Conservation (phyloP, 2,797 vertebrate species). For the Eidolon dupreanum region DNA sequence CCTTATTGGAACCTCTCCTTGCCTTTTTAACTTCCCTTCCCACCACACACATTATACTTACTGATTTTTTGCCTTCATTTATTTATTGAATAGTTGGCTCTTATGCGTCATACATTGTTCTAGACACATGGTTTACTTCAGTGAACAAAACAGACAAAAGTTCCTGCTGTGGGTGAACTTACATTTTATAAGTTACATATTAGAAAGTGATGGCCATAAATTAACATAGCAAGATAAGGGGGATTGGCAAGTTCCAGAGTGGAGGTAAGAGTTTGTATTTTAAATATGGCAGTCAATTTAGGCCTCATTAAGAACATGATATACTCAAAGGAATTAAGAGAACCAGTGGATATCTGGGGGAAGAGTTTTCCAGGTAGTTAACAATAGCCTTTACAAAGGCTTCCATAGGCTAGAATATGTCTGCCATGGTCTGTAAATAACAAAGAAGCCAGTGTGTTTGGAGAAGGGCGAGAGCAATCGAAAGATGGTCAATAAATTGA, state of each 20-base stretch:
- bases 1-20: background rate
- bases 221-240: background rate
- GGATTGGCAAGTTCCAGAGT: background rate
- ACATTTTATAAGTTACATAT: background rate
- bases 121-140: background rate
- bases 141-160: background rate
- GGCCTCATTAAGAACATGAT: background rate
- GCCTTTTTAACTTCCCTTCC: background rate
- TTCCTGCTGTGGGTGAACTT: background rate
- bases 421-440: background rate
- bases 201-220: background rate
- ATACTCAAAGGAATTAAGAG: background rate
- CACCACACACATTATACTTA: background rate
- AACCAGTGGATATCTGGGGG: background rate
- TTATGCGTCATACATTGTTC: background rate
- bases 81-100: background rate
- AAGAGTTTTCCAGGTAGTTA: background rate
- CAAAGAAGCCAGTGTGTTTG: background rate
- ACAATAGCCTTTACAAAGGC: background rate
- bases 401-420: background rate
- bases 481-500: background rate
- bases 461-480: background rate
- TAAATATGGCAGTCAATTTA: background rate
- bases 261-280: background rate
- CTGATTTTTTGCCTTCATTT: background rate